These are phyloP conservation scores for Anthonomus grandis DNA, from an alignment of 1,140 invertebrate species.

Conservation along the genomic window DNA sequence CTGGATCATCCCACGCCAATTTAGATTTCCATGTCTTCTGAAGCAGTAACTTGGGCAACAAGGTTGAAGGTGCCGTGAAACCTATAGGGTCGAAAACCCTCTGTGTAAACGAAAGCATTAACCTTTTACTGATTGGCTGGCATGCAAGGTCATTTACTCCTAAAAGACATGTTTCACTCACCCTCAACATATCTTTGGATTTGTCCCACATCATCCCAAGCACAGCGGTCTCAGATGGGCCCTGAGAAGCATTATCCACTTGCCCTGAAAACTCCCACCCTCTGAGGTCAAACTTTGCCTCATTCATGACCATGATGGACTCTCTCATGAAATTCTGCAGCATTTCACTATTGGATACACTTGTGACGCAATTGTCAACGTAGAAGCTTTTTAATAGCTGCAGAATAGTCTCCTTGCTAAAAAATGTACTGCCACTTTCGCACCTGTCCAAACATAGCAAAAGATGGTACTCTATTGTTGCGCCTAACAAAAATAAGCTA, in stretches of 20 bases:
- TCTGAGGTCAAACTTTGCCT: conserved; percentile 23
- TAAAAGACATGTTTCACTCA: too few species aligned
- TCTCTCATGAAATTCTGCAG: conserved; percentile 17
- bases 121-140: background rate
- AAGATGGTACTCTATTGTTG: conserved; percentile 31
- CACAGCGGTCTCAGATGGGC: background rate
- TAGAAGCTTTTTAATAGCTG: conserved; percentile 23
- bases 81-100: conserved; percentile 6
- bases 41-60: conserved; percentile 7
- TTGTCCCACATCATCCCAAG: conserved; percentile 16
- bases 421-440: background rate
- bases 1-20: conserved; percentile 13
- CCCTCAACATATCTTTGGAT: background rate
- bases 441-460: background rate
- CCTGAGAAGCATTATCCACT: background rate
- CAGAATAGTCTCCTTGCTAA: conserved; percentile 8
- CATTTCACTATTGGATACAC: conserved; percentile 3
- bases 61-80: background rate
- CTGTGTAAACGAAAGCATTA: conserved; percentile 14
- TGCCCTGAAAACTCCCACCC: conserved; percentile 17
- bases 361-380: conserved; percentile 28
- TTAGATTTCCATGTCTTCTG: conserved; percentile 15
- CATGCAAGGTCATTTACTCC: too few species aligned
- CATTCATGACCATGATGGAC: conserved; percentile 8
- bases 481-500: conserved; percentile 44